These are phyloP conservation scores for Hycleus phaleratus DNA, from an alignment of 1,140 invertebrate species.

Conservation along the genomic window DNA sequence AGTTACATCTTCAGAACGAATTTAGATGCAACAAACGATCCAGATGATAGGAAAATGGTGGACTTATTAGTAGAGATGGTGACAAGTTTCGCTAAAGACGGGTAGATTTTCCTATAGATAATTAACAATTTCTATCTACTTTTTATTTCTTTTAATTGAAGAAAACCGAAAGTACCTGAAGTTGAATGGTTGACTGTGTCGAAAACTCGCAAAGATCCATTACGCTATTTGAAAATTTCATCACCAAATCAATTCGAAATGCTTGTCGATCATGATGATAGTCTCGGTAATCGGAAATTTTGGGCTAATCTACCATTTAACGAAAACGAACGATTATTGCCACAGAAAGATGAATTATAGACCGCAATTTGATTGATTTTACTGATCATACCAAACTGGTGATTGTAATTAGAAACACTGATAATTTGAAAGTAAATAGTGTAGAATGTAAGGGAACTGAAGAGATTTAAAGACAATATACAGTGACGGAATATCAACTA, in stretches of 20 bases:
- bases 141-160: neutral
- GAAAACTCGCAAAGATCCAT: neutral
- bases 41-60: slow-evolving; percentile 5
- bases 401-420: too few relatives aligned
- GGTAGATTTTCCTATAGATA: neutral
- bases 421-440: too few relatives aligned
- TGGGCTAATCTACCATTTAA: slow-evolving; percentile 12
- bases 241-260: too few relatives aligned
- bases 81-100: neutral
- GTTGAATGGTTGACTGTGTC: neutral
- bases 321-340: slow-evolving; percentile 17
- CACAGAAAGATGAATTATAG: too few relatives aligned
- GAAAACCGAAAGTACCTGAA: neutral
- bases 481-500: too few relatives aligned
- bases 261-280: too few relatives aligned
- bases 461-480: too few relatives aligned
- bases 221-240: too few relatives aligned
- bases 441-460: too few relatives aligned
- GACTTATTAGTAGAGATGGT: slow-evolving; percentile 4
- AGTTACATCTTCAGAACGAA: slow-evolving; percentile 18
- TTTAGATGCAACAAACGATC: neutral
- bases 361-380: too few relatives aligned
- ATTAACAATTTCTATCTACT: too few relatives aligned
- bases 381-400: too few relatives aligned
- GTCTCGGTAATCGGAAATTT: slow-evolving; percentile 13